Conservation (phyloP, 1,140 invertebrate species). For the Drosophila sechellia region DNA sequence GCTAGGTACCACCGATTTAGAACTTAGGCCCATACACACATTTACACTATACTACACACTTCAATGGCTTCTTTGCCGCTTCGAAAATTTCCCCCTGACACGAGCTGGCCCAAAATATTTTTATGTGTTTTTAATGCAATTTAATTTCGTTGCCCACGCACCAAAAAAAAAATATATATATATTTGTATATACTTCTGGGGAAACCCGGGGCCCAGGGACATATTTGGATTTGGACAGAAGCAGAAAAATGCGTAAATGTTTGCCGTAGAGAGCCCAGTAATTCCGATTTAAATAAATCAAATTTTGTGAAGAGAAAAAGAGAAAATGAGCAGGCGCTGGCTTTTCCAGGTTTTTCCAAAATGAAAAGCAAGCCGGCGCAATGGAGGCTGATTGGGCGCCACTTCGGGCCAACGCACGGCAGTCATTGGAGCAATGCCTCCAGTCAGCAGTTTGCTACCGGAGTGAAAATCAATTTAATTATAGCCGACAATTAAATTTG, state of each 20-base stretch:
- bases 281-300: slow-evolving; percentile 52
- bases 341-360: neutral
- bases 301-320: slow-evolving; percentile 29
- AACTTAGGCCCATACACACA: slow-evolving; percentile 24
- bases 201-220: slow-evolving; percentile 40
- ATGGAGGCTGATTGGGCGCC: slow-evolving; percentile 68
- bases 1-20: slow-evolving; percentile 37
- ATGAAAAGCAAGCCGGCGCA: slow-evolving; percentile 20
- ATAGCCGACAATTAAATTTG: slow-evolving; percentile 84
- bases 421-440: slow-evolving; percentile 26
- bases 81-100: slow-evolving; percentile 54
- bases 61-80: slow-evolving; percentile 27
- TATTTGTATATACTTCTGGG: slow-evolving; percentile 23
- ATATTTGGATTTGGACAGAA: slow-evolving; percentile 26
- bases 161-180: slow-evolving; percentile 7
- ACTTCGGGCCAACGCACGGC: slow-evolving; percentile 27
- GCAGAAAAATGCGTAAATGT: slow-evolving; percentile 35
- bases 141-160: slow-evolving; percentile 58
- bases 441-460: slow-evolving; percentile 43
- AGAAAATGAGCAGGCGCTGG: neutral
- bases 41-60: slow-evolving; percentile 28
- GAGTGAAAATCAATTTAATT: slow-evolving; percentile 82
- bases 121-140: slow-evolving; percentile 79
- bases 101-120: slow-evolving; percentile 60
- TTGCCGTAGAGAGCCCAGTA: slow-evolving; percentile 36